Evolutionary conservation across 2,797 vertebrate species (phyloP), one percentile per base, ranked within the genome.

Genomic region (Astyanax mexicanus): DNA sequence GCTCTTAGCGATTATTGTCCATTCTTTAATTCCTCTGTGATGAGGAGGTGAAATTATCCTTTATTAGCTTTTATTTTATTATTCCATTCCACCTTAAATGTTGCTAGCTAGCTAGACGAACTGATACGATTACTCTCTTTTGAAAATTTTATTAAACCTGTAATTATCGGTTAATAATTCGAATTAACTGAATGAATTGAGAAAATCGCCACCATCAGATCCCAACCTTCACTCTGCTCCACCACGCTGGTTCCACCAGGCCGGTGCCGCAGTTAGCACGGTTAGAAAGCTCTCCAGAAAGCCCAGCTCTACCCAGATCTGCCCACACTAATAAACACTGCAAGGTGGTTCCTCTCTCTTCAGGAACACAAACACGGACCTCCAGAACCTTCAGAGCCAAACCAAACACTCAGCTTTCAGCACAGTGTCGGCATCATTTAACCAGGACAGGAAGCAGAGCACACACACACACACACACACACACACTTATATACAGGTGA

Each of bases 381-480:
- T 27, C 17, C 17, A 37, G 21, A 35, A 19, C 66, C 32, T 64
- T n/a, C 42, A 49, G 69, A 71, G 42, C 32, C 55, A 80, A 80
- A 68, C 23, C 45, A 42, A 44, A 49, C 64, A 47, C 62, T 42
- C 38, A 62, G 37, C 38, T 35, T 66, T 71, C 78, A 66, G 58
- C 80, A 74, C 68, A 81, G 79, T 68, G 80, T 83, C 82, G 45
- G 64, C 67, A 54, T 25, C 70, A 82, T 79, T 66, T 77, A 57
- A 65, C 47, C 69, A 72, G 61, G 70, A 37, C 25, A 83, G 74
- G 51, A 72, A 78, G 60, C 11, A 23, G 42, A 68, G 72, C 55
- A 51, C 52, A 19, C 11, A 40, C 35, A 32, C n/a, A 81, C 83
- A 78, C 40, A 69, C 13, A 79, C 51, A 73, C 82, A 70, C 79